Conservation (phyloP, 2,888 invertebrate genomes). For the Tachina grossa region DNA sequence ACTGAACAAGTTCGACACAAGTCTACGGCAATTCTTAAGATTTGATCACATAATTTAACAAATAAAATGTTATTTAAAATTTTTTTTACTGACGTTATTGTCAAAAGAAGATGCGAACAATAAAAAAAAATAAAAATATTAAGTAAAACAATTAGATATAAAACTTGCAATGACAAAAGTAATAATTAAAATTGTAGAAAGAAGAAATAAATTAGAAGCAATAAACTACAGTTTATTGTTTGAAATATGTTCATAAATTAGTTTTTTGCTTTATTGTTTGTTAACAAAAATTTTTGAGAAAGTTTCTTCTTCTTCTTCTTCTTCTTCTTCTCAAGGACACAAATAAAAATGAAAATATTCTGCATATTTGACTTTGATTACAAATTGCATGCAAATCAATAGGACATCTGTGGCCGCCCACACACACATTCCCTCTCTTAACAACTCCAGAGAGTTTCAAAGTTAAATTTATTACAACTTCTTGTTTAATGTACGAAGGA, state of each 20-base stretch:
- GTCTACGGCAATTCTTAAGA: too few species aligned
- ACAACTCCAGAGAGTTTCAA: conserved; percentile 6
- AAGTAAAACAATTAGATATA: too few species aligned
- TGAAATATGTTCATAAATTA: not conserved
- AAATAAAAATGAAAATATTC: conserved; percentile 23
- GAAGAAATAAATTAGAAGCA: not conserved
- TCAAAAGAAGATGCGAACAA: too few species aligned
- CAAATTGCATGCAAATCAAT: conserved; percentile 46
- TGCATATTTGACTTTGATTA: not conserved
- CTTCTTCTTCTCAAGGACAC: not conserved
- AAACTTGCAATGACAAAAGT: too few species aligned
- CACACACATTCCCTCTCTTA: not conserved
- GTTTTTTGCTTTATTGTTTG: not conserved
- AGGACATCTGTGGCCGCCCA: conserved; percentile 14
- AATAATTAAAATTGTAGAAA: not conserved
- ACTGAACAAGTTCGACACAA: too few species aligned
- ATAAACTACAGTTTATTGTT: not conserved
- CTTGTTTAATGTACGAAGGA: not conserved
- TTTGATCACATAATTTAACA: too few species aligned
- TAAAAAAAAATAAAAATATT: too few species aligned
- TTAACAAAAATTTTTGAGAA: not conserved
- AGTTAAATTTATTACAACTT: conserved; percentile 11
- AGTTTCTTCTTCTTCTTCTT: not conserved
- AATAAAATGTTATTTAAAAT: too few species aligned
- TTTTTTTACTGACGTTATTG: too few species aligned